Evolutionary conservation across 1,140 invertebrate genomes (phyloP), one percentile per base, ranked within the genome.

Genomic region (Zaprionus kolodkinae): DNA sequence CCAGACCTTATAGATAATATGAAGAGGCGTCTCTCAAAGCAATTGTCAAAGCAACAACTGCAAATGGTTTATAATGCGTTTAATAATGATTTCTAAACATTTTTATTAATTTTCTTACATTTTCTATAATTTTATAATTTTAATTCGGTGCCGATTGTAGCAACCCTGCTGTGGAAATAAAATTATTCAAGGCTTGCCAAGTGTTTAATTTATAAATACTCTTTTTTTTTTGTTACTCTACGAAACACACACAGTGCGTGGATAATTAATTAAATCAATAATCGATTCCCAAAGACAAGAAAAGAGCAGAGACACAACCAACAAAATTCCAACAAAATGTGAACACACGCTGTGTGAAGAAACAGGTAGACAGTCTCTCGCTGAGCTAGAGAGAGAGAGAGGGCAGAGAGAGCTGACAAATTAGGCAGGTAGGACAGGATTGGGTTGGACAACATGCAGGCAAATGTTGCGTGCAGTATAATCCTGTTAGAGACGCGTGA

Each of bases 181-280:
- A 43, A 9, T 15, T 15, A 15, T 45, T 45, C 6, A 45, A 45
- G n/a, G 6, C 40, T 67, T 73, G 69, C 52, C 59, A 67, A 62
- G 38, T 77, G 76, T 79, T 63, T 61, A 80, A 77, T 81, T 87
- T 81, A 76, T 79, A 67, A 73, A 72, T 63, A 68, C 40, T 15
- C 33, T 30, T 30, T 30, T n/a, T 5, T 61, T 79, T 73, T 61
- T 30, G 1, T 30, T 30, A 30, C 27, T 40, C 17, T n/a, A 40
- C 35, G 17, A 72, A 72, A 72, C 57, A 52, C 55, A 88, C 73
- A 87, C 79, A 65, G 81, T 73, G 85, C 85, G 81, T 89, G 75
- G 63, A 89, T 89, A 89, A 89, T 89, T 89, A 89, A 89, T 89
- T 84, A 79, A 89, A 89, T 89, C 85, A 89, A 89, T 89, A 89